phyloP scores from a whole-genome alignment of 2,888 invertebrate species.

The Tridacna gigas region DNA sequence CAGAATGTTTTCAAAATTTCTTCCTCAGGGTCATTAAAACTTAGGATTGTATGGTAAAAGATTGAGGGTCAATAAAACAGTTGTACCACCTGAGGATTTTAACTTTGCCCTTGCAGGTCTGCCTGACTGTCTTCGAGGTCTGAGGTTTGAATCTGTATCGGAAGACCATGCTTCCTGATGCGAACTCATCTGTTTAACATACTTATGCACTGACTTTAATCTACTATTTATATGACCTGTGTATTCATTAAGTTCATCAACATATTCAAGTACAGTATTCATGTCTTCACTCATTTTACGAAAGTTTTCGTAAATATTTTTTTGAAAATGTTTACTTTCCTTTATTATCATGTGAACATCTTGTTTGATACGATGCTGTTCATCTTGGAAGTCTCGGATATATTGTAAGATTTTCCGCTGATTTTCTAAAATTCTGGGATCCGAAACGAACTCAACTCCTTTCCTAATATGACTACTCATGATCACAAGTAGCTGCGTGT shows the following conservation, averaged over 20 bases:
- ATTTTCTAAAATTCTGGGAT: slow-evolving; percentile 28
- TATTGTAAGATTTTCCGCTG: slow-evolving; percentile 26
- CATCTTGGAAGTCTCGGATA: slow-evolving; percentile 14
- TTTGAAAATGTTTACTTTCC: slow-evolving; percentile 30
- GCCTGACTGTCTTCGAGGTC: background rate
- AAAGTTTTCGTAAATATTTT: slow-evolving; percentile 23
- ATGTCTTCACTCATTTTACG: background rate
- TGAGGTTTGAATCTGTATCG: background rate
- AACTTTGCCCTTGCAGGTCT: background rate
- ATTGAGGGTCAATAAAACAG: too few species aligned
- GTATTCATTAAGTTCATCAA: slow-evolving; percentile 3
- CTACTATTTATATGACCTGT: slow-evolving; percentile 16
- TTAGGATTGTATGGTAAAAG: too few species aligned
- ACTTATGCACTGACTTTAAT: slow-evolving; percentile 16
- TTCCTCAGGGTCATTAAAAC: too few species aligned
- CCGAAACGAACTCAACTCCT: background rate
- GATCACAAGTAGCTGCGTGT: background rate
- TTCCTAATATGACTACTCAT: background rate
- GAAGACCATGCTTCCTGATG: background rate
- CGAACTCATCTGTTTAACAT: slow-evolving; percentile 17
- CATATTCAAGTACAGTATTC: background rate
- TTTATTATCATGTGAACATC: slow-evolving; percentile 16
- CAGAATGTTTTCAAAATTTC: too few species aligned
- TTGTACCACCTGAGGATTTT: slow-evolving; percentile 4
- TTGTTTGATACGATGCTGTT: slow-evolving; percentile 23